Base-by-base conservation (phyloP, 2,797 vertebrate genomes). In the Cynopterus sphinx region DNA sequence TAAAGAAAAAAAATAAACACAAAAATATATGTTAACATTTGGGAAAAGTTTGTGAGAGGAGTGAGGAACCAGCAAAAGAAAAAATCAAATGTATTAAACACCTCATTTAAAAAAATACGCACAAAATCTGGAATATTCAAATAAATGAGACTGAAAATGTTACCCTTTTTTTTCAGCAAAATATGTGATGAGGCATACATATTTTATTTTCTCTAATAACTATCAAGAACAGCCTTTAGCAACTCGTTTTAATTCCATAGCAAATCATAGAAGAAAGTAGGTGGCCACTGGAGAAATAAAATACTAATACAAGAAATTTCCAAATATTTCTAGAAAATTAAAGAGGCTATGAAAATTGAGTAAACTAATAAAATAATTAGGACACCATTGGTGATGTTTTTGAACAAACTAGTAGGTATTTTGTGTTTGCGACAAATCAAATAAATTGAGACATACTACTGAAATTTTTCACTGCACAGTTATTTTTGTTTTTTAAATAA, bases 121-220 rank as follows among this genome's bases (percentile, higher is more conserved):
- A 55, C n/a, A 71, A 75, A 77, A 74, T 0, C 9, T 17, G 31
- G 0, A 79, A 43, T 84, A 83, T 75, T 95, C 49, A 85, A 82
- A 82, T 71, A 94, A 86, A 71, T 51, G n/a, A 83, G n/a, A 88
- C 31, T 65, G 17, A 95, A 86, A 91, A 55, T 57, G 92, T n/a
- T 87, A 43, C 79, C 12, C 1, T 31, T 91, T 31, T 91, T 77
- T 91, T 87, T 68, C 33, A 87, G n/a, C 5, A 7, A 82, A 75
- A 57, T 67, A 82, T 36, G 39, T 82, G 63, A 86, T 81, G n/a
- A 36, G 57, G 31, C 61, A 96, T 93, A 84, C 53, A 81, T 96
- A 95, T 93, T 97, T 97, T 96, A 95, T 95, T 87, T 95, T 93
- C 49, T 92, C 73, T 96, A 92, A 90, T 92, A 94, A 61, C 81